Percentiles rank a stretch among this genome's conserved stretches.
These are phyloP conservation scores for Nineta flava DNA, from an alignment of 2,888 invertebrate genomes.

Conservation along the genomic window DNA sequence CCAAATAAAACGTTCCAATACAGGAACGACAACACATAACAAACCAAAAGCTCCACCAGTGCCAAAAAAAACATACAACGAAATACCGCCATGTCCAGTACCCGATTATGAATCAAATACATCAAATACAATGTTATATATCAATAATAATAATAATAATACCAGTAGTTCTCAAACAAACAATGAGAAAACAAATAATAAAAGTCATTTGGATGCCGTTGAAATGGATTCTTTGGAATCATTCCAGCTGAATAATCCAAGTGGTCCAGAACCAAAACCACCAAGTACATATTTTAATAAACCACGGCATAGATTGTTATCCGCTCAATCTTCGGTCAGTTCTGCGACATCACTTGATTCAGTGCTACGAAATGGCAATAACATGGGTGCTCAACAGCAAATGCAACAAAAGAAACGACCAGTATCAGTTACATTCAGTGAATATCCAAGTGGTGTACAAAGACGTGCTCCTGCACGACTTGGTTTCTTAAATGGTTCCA, in stretches of 20 bases:
- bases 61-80: constrained; percentile 13
- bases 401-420: constrained; percentile 36
- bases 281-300: constrained; percentile 52
- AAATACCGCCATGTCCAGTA: constrained; percentile 29
- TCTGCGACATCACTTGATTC: constrained; percentile 15
- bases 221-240: constrained; percentile 65
- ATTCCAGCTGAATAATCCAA: constrained; percentile 50
- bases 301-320: constrained; percentile 18
- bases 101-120: constrained; percentile 35
- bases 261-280: constrained; percentile 43
- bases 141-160: neutral
- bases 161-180: constrained; percentile 13
- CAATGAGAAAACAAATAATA: constrained; percentile 9
- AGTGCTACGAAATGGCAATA: constrained; percentile 10
- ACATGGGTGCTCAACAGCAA: constrained; percentile 25
- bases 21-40: constrained; percentile 11
- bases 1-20: constrained; percentile 5
- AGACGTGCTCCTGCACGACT: constrained; percentile 52
- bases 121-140: constrained; percentile 19
- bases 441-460: constrained; percentile 41
- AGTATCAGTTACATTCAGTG: constrained; percentile 55
- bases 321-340: constrained; percentile 15
- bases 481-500: constrained; percentile 42
- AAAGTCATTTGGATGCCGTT: constrained; percentile 34
- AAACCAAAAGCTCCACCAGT: constrained; percentile 19